Percentiles rank a stretch among this genome's conserved stretches.
Conservation (phyloP, 2,797 vertebrate species). For the Clarias platycephalus region DNA sequence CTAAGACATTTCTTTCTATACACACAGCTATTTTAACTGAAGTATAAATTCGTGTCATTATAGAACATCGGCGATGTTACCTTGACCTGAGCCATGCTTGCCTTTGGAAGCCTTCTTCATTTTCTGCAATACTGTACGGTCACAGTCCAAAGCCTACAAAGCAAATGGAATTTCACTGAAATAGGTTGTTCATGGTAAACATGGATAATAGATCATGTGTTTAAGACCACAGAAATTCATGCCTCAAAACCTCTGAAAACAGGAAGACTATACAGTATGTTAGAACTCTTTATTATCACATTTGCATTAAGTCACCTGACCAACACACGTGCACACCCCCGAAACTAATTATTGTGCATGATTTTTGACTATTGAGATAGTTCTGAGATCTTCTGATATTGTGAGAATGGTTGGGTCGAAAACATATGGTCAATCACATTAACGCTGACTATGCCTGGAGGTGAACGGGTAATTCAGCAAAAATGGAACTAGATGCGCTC, state of each 20-base stretch:
- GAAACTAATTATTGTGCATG: not conserved
- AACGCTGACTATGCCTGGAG: no score
- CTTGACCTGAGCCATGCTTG: conserved; percentile 79
- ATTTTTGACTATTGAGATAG: not conserved
- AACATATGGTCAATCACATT: no score
- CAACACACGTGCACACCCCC: not conserved
- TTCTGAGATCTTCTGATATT: no score
- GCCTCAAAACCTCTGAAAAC: not conserved
- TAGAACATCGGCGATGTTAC: conserved; percentile 55
- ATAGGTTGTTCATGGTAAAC: not conserved
- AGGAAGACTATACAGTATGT: not conserved
- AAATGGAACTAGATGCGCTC: no score
- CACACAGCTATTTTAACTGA: not conserved
- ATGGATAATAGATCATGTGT: not conserved
- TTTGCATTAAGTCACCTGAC: not conserved
- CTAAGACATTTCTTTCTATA: not conserved
- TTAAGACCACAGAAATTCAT: not conserved
- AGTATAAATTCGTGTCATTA: not conserved
- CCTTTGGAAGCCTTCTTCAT: conserved; percentile 84
- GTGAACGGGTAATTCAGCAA: no score
- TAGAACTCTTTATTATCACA: not conserved
- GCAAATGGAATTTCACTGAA: conserved; percentile 3
- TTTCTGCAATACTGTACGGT: conserved; percentile 78
- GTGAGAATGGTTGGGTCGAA: no score
- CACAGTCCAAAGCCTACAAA: conserved; percentile 76